Evolutionary conservation across 1,140 invertebrate species (phyloP), one percentile per base, ranked within the genome.

Genomic region (Pygmarrhopalites habei): DNA sequence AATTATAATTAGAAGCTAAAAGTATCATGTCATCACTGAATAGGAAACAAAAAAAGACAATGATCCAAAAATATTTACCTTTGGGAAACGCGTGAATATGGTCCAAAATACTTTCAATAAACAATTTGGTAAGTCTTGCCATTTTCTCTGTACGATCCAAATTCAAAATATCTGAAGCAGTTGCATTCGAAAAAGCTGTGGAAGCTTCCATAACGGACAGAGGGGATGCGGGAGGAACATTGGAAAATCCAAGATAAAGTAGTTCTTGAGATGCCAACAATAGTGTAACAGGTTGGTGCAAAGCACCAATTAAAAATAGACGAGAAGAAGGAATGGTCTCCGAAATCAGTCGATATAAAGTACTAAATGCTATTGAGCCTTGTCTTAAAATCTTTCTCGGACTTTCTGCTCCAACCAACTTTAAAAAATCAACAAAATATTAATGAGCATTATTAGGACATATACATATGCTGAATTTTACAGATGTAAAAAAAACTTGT

Each of bases 71-170:
- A n/a, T n/a, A n/a, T n/a, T n/a, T 77, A n/a, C 85, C 82, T 5
- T 86, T 84, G 0, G 95, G 95, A 78, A 99, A 98, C 72, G 89
- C 90, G 60, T 89, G 84, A 79, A 95, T 88, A 74, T 91, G 92
- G 65, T 89, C 86, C 47, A 85, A 81, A 64, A 99, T 84, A 49
- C 88, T 89, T 7, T 81, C 77, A 56, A 98, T 86, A 74, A 98
- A 98, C 68, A 82, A 80, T 72, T 85, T 85, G 1, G 89, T 84
- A 35, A 95, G 82, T 25, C 84, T 80, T 58, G 86, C 86, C 60
- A 98, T 78, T 68, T 90, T 88, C 56, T 86, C 85, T n/a, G 69
- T 71, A 92, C 82, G 0, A 84, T 87, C 79, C 84, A 87, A 17
- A 81, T 80, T 61, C 89, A 82, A 74, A 93, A 92, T 65, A 84